phyloP scores from a whole-genome alignment of 2,888 invertebrate genomes.

The Ptycholaimellus sp. region DNA sequence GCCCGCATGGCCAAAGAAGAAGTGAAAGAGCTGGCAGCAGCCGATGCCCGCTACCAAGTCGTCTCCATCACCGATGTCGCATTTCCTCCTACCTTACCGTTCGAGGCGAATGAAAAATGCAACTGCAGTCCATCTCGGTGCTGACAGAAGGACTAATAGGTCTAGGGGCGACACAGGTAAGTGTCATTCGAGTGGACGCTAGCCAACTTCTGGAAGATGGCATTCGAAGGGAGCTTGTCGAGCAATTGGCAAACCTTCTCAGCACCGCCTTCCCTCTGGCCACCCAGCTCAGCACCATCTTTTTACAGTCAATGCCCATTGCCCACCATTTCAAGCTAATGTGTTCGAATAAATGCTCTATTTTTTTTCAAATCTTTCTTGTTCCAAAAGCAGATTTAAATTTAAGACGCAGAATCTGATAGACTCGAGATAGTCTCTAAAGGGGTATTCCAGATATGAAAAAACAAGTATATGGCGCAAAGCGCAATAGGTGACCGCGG shows the following conservation, averaged over 20 bases:
- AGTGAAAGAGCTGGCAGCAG: constrained; percentile 65
- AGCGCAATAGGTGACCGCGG: too few relatives aligned
- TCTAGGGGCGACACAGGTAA: constrained; percentile 80
- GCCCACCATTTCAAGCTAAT: too few relatives aligned
- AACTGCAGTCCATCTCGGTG: constrained; percentile 76
- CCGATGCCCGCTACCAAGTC: constrained; percentile 54
- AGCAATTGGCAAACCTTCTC: constrained; percentile 49
- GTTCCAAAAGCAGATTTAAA: constrained; percentile 25
- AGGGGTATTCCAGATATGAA: too few relatives aligned
- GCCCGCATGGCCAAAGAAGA: constrained; percentile 76
- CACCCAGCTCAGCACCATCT: constrained; percentile 36
- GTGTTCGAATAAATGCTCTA: too few relatives aligned
- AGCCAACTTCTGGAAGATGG: constrained; percentile 80
- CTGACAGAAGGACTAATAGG: constrained; percentile 82
- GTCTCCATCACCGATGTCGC: not conserved
- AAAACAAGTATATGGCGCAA: too few relatives aligned
- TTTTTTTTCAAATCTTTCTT: not conserved
- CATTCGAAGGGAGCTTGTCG: constrained; percentile 64
- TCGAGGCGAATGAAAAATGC: not conserved
- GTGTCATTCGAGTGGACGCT: constrained; percentile 61
- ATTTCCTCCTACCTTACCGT: too few relatives aligned
- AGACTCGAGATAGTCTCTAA: too few relatives aligned
- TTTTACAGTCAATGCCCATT: too few relatives aligned
- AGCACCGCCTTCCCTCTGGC: constrained; percentile 37
- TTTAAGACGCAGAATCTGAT: too few relatives aligned